Evolutionary conservation across 2,797 vertebrate species (phyloP).

Genomic region (Rhinophrynus dorsalis): DNA sequence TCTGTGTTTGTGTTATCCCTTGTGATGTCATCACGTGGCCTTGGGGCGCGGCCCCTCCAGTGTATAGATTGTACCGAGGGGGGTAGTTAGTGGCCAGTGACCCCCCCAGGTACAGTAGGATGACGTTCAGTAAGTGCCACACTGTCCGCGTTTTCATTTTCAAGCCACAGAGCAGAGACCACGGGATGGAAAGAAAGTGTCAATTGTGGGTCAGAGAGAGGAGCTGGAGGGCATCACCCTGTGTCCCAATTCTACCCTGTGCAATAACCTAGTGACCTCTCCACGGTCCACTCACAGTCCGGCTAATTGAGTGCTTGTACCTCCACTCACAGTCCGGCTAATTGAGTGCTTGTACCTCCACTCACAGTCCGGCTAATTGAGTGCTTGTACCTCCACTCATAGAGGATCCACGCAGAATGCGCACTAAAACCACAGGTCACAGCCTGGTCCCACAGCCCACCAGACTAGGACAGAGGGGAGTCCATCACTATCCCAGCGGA

Average conservation of each 20-base stretch:
- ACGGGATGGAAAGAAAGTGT: neutral
- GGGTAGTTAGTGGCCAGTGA: slow-evolving; percentile 23
- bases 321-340: neutral
- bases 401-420: too few species aligned
- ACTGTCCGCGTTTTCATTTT: neutral
- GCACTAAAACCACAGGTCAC: too few species aligned
- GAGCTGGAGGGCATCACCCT: neutral
- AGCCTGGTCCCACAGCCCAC: neutral
- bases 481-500: too few species aligned
- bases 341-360: neutral
- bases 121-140: neutral
- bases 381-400: neutral
- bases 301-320: neutral
- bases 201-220: neutral
- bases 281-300: neutral
- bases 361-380: neutral
- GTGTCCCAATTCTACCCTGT: neutral
- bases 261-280: neutral
- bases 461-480: neutral
- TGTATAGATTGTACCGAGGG: slow-evolving; percentile 32
- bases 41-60: slow-evolving; percentile 7
- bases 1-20: slow-evolving; percentile 24
- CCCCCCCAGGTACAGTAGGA: neutral
- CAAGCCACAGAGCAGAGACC: neutral
- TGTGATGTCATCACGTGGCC: slow-evolving; percentile 7